These are phyloP conservation scores for Rutpela maculata DNA, from an alignment of 2,888 invertebrate species.

Conservation along the genomic window DNA sequence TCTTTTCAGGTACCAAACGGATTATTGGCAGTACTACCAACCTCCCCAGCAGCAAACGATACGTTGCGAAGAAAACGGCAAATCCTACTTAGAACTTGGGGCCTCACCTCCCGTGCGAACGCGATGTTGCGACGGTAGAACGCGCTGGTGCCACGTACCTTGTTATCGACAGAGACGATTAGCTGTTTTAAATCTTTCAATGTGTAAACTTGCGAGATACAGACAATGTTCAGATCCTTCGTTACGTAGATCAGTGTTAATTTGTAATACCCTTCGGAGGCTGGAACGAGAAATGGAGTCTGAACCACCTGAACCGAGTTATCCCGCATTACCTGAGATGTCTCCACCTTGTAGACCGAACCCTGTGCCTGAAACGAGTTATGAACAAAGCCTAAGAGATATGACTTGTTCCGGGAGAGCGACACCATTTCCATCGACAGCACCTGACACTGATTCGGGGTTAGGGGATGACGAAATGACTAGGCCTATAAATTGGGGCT, in stretches of 20 bases:
- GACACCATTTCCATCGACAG: conserved; percentile 81
- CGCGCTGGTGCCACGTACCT: conserved; percentile 85
- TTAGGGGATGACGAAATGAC: conserved; percentile 84
- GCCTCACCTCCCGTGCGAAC: conserved; percentile 75
- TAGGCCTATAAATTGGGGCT: conserved; percentile 93
- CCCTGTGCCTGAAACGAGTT: conserved; percentile 64
- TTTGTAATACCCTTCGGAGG: conserved; percentile 90
- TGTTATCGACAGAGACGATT: conserved; percentile 91
- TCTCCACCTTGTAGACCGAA: conserved; percentile 69
- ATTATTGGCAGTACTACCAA: conserved; percentile 75
- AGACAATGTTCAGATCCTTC: conserved; percentile 93
- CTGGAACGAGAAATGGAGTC: conserved; percentile 84
- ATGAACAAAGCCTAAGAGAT: conserved; percentile 74
- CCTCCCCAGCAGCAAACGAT: conserved; percentile 84
- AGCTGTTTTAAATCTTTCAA: conserved; percentile 93
- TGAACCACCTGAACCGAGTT: conserved; percentile 75
- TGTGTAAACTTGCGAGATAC: conserved; percentile 92
- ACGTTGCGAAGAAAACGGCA: conserved; percentile 91
- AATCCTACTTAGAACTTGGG: conserved; percentile 91
- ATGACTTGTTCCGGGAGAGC: conserved; percentile 78
- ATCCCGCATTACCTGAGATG: conserved; percentile 72
- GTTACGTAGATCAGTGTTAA: conserved; percentile 91
- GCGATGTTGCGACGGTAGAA: conserved; percentile 72
- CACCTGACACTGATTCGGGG: conserved; percentile 83
- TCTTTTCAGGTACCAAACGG: conserved; percentile 70